These are phyloP conservation scores for Salmo trutta DNA, from an alignment of 2,797 vertebrate species.

Conservation along the genomic window DNA sequence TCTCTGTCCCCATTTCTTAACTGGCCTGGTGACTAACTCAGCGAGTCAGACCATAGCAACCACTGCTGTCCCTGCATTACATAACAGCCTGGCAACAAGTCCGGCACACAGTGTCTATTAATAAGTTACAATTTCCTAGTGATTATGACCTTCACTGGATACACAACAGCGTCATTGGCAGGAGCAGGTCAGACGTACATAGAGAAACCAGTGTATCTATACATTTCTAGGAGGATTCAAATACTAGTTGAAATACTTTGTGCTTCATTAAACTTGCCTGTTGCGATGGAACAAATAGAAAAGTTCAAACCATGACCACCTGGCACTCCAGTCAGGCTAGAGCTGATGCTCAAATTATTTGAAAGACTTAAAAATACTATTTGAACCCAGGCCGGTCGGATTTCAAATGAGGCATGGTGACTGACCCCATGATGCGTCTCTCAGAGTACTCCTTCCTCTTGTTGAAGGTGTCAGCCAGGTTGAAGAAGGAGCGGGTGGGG, in stretches of 20 bases:
- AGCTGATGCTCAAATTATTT: not conserved
- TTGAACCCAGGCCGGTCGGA: not conserved
- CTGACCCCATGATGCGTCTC: slow-evolving; percentile 94
- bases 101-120: slow-evolving; percentile 51
- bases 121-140: slow-evolving; percentile 55
- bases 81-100: slow-evolving; percentile 38
- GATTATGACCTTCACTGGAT: slow-evolving; percentile 42
- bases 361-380: not conserved
- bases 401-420: slow-evolving; percentile 20
- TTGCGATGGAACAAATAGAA: too few species aligned
- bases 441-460: slow-evolving; percentile 96
- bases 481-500: slow-evolving; percentile 85
- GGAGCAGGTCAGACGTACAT: not conserved
- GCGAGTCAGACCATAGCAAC: not conserved
- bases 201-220: not conserved
- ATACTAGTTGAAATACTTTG: not conserved
- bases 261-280: too few species aligned
- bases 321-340: not conserved
- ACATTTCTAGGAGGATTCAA: not conserved
- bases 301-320: not conserved
- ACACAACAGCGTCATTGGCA: not conserved
- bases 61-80: slow-evolving; percentile 22
- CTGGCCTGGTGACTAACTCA: not conserved
- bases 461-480: slow-evolving; percentile 84
- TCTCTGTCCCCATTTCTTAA: not conserved